phyloP scores from a whole-genome alignment of 2,888 invertebrate genomes.

The Dicranocentrus wangi region DNA sequence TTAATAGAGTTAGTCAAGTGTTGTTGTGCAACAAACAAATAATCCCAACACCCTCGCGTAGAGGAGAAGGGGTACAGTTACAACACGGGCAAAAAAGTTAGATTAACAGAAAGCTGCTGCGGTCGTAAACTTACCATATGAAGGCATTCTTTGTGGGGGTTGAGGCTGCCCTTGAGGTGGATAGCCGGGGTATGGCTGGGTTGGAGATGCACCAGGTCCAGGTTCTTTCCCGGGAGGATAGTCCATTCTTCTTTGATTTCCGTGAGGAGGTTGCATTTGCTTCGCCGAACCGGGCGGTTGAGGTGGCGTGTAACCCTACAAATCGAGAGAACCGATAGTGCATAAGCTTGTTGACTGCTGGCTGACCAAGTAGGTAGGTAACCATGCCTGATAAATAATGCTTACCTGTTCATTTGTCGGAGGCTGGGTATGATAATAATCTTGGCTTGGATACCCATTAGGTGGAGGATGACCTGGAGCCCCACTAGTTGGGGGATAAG shows the following conservation, averaged over 20 bases:
- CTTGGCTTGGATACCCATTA: conserved; percentile 74
- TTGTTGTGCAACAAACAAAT: too few species aligned
- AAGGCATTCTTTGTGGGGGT: conserved; percentile 66
- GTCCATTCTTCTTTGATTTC: conserved; percentile 68
- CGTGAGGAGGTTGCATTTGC: conserved; percentile 70
- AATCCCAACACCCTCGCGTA: too few species aligned
- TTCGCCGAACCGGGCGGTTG: conserved; percentile 63
- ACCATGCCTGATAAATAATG: too few species aligned
- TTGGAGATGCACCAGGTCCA: conserved; percentile 41
- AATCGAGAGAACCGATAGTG: too few species aligned
- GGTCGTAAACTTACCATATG: conserved; percentile 70
- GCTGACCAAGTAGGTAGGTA: too few species aligned
- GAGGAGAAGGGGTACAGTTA: too few species aligned
- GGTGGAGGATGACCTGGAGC: conserved; percentile 61
- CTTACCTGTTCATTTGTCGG: conserved; percentile 71
- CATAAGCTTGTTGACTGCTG: too few species aligned
- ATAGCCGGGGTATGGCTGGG: conserved; percentile 67
- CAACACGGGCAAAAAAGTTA: too few species aligned
- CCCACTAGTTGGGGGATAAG: conserved; percentile 84
- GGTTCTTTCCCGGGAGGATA: conserved; percentile 68
- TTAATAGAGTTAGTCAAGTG: too few species aligned
- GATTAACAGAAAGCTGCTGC: too few species aligned
- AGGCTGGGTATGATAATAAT: conserved; percentile 76
- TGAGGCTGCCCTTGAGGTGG: conserved; percentile 67
- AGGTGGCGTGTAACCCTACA: conserved; percentile 68